Evolutionary conservation across 2,113 vertebrate genomes (phyloP).

Genomic region (Heloderma charlesbogerti): DNA sequence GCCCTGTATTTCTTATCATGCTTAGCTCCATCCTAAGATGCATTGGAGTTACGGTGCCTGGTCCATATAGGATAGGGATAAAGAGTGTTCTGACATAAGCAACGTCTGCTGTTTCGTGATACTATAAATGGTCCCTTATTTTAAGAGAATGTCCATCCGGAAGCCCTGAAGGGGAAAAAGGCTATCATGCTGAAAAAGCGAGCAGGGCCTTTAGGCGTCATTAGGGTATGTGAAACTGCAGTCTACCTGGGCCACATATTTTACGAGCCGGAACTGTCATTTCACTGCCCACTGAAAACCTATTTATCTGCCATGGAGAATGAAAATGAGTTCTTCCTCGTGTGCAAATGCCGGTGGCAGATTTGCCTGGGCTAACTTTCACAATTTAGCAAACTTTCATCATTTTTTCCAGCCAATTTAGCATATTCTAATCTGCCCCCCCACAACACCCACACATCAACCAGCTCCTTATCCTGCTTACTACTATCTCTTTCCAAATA

Average conservation of each 20-base stretch:
- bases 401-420: conserved; percentile 15
- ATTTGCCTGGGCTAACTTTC: conserved; percentile 35
- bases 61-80: background rate
- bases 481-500: conserved; percentile 59
- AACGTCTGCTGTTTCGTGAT: background rate
- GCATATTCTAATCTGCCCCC: conserved; percentile 18
- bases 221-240: conserved; percentile 6
- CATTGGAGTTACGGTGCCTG: background rate
- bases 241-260: conserved; percentile 19
- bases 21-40: background rate
- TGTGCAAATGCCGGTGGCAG: background rate
- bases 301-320: conserved; percentile 35
- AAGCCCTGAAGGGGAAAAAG: conserved; percentile 10
- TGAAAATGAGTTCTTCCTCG: conserved; percentile 30
- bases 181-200: conserved; percentile 7
- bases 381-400: conserved; percentile 26
- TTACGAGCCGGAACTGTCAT: background rate
- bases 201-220: conserved; percentile 18
- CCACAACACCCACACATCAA: background rate
- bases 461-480: conserved; percentile 12
- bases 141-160: conserved; percentile 14
- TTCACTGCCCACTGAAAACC: conserved; percentile 31
- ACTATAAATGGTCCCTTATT: conserved; percentile 9
- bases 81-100: background rate
- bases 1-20: no score